phyloP scores from a whole-genome alignment of 1,140 invertebrate genomes.

The Sipha flava region DNA sequence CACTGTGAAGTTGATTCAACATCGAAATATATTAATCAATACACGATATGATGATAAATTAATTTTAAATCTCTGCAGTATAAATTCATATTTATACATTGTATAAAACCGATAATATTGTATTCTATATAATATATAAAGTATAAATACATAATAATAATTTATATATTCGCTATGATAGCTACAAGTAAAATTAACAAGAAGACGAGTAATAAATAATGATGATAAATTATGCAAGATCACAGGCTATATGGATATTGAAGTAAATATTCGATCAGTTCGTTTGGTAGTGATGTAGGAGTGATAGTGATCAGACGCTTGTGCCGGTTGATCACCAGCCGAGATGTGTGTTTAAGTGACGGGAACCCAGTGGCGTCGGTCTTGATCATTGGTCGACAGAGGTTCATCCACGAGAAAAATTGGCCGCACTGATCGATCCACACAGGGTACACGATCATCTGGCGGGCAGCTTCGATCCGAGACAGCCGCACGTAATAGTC shows the following conservation, averaged over 20 bases:
- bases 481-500: conserved; percentile 22
- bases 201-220: too few relatives aligned
- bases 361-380: background rate
- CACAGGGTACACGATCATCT: background rate
- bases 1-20: too few relatives aligned
- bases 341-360: conserved; percentile 15
- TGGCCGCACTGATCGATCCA: background rate
- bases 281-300: conserved; percentile 9
- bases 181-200: too few relatives aligned
- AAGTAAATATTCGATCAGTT: conserved; percentile 17
- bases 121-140: too few relatives aligned
- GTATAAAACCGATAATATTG: too few relatives aligned
- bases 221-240: background rate
- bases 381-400: background rate
- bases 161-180: too few relatives aligned
- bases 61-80: too few relatives aligned
- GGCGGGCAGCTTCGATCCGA: background rate
- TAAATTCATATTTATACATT: too few relatives aligned
- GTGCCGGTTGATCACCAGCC: conserved; percentile 4
- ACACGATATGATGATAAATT: too few relatives aligned
- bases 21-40: too few relatives aligned
- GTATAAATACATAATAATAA: too few relatives aligned
- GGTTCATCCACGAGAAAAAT: conserved; percentile 11
- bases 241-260: conserved; percentile 26
- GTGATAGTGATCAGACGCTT: background rate